Evolutionary conservation across 2,888 invertebrate genomes (phyloP).

Genomic region (Herminia tarsipennalis): DNA sequence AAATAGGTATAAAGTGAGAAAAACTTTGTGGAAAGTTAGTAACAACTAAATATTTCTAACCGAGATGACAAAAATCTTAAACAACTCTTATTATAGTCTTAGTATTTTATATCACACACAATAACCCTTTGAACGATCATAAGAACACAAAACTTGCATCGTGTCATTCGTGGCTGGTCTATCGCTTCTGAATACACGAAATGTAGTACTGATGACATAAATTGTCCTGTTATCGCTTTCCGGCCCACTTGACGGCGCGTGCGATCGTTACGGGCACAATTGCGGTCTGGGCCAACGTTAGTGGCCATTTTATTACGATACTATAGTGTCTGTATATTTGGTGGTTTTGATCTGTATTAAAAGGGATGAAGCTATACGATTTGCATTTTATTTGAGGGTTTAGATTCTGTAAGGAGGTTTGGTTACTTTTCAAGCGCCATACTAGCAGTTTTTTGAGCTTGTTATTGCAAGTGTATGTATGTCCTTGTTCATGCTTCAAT

Average conservation of each 20-base stretch:
- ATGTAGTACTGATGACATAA: conserved; percentile 52
- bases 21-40: too few species aligned
- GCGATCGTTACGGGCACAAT: conserved; percentile 50
- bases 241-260: conserved; percentile 57
- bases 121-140: background rate
- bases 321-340: conserved; percentile 29
- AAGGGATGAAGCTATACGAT: background rate
- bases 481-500: too few species aligned
- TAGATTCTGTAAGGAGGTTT: background rate
- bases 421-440: too few species aligned
- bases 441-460: too few species aligned
- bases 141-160: conserved; percentile 10
- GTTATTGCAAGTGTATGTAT: too few species aligned
- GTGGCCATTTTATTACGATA: conserved; percentile 46
- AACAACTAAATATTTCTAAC: too few species aligned
- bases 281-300: conserved; percentile 44
- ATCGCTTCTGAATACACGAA: conserved; percentile 23
- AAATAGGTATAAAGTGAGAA: too few species aligned
- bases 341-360: background rate
- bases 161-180: too few species aligned
- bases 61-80: too few species aligned
- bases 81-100: too few species aligned
- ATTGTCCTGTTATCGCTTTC: conserved; percentile 66
- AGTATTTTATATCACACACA: background rate
- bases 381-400: background rate